Conservation (phyloP, 2,113 vertebrate genomes). For the zebrafish (Danio rerio) region GRCz12tu NC_133187.1:39704501-39705000, state of each 20-base stretch:
- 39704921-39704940: background rate
- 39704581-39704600: conserved; percentile 40
- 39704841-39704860: background rate
- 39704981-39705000: too few species aligned
- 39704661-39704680: conserved; percentile 30
- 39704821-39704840: background rate
- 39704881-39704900: background rate
- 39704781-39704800: conserved; percentile 9
- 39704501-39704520: conserved; percentile 28
- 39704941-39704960: too few species aligned
- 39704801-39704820: background rate
- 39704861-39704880: background rate
- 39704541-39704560: conserved; percentile 41
- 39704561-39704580: conserved; percentile 30
- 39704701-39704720: conserved; percentile 32
- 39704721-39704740: conserved; percentile 35
- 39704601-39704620: background rate
- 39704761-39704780: background rate
- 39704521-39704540: conserved; percentile 33
- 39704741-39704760: conserved; percentile 43
- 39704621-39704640: conserved; percentile 27
- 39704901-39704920: background rate
- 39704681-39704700: conserved; percentile 23
- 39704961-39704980: too few species aligned
- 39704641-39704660: conserved; percentile 40